These are phyloP conservation scores for Polyodon spathula DNA, from an alignment of 2,113 vertebrate species.

Conservation along the genomic window DNA sequence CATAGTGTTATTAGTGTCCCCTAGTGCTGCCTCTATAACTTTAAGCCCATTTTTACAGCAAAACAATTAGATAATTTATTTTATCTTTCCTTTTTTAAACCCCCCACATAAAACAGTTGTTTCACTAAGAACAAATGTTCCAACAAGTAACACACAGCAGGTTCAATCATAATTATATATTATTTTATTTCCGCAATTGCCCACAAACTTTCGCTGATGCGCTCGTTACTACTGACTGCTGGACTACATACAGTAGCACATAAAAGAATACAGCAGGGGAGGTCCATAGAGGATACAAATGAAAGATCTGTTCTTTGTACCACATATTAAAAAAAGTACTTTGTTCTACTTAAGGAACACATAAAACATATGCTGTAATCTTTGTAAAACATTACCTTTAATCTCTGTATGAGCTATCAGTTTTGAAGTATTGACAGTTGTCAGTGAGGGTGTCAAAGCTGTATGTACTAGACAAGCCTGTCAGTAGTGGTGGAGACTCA, in stretches of 20 bases:
- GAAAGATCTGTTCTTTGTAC: neutral
- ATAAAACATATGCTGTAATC: neutral
- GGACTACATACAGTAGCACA: neutral
- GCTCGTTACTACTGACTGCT: neutral
- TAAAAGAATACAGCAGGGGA: slow-evolving; percentile 4
- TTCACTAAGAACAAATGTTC: neutral
- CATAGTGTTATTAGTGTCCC: too few relatives aligned
- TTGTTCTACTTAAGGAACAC: slow-evolving; percentile 1
- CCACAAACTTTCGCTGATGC: neutral
- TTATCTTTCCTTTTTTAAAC: too few relatives aligned
- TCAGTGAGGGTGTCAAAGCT: slow-evolving; percentile 19
- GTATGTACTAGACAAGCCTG: neutral
- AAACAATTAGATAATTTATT: too few relatives aligned
- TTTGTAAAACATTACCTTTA: neutral
- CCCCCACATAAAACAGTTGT: too few relatives aligned
- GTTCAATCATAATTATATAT: neutral
- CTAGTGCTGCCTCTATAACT: too few relatives aligned
- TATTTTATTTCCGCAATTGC: neutral
- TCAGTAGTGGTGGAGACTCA: too few relatives aligned
- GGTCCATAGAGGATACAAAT: neutral
- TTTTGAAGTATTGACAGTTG: neutral
- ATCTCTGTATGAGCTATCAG: neutral
- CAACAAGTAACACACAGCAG: neutral
- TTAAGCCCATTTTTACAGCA: too few relatives aligned
- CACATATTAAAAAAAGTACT: neutral